Evolutionary conservation across 2,797 vertebrate species (phyloP), one percentile per base, ranked within the genome.

Genomic region (Phrynocephalus vlangalii): DNA sequence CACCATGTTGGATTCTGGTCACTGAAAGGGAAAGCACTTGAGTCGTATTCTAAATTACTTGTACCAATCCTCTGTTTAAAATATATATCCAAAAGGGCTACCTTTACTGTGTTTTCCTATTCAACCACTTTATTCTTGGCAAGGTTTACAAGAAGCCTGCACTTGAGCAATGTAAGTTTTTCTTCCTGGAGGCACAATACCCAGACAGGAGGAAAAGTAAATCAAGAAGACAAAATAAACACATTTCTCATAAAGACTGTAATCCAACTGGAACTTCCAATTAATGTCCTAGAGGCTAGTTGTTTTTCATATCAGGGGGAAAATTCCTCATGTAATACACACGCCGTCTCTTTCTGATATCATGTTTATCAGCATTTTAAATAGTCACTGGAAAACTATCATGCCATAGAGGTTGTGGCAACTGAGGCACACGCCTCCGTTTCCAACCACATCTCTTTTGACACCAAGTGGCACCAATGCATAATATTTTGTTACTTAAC

Each of bases 181-280:
- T 95, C 95, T 96, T 97, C 95, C 95, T 97, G 94, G 92, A 96
- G 96, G 96, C 96, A 96, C 96, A 97, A 96, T 96, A 94, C 88
- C 93, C 95, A 97, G 97, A 97, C 95, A 95, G 70, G 85, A 96
- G 96, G 95, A 94, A 95, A 96, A 96, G 95, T 96, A 95, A 97
- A 95, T 95, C 89, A 94, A 95, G 96, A 96, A 97, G 96, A 96
- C 96, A 97, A 97, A 97, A 97, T 96, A 97, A 97, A 97, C 95
- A 96, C 79, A 15, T 90, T 95, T 96, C 94, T 95, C 92, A 95
- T 94, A 90, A 96, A 92, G 87, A 91, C 88, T 91, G 75, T 77
- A 94, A 95, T 96, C 94, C 95, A 96, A 95, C 87, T 93, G 92
- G 95, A 94, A 91, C 93, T 87, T 90, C 94, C 82, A 94, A 92